Percentiles rank a stretch among this genome's conserved stretches.
phyloP scores from a whole-genome alignment of 2,888 invertebrate species.

The Heliconius charithonia region DNA sequence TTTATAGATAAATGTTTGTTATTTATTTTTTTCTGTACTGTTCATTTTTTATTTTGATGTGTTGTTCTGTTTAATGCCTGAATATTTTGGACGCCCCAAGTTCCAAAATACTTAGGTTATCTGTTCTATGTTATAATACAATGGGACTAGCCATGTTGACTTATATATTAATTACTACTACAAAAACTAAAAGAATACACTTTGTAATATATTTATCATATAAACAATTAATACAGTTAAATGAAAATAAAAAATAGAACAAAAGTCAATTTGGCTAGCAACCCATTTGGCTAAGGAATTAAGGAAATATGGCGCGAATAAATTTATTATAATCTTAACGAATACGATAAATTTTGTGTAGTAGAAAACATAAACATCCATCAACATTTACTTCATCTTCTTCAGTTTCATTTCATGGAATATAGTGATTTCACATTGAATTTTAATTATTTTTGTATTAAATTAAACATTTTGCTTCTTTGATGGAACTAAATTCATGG shows the following conservation, averaged over 20 bases:
- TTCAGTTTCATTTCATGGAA: too few species aligned
- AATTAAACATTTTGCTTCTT: background rate
- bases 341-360: background rate
- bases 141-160: conserved; percentile 7
- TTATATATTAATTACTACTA: background rate
- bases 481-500: background rate
- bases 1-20: conserved; percentile 14
- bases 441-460: background rate
- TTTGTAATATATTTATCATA: too few species aligned
- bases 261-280: background rate
- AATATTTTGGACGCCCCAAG: background rate
- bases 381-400: too few species aligned
- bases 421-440: background rate
- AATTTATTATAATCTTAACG: too few species aligned
- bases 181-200: background rate
- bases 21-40: background rate
- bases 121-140: conserved; percentile 1
- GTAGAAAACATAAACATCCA: background rate
- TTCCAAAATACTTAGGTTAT: conserved; percentile 1
- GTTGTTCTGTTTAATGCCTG: background rate
- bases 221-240: too few species aligned
- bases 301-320: too few species aligned
- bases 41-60: conserved; percentile 1
- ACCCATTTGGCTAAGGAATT: background rate
- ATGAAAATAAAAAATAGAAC: too few species aligned